A percentile compares a stretch with the other conserved stretches of the same genome.
Evolutionary conservation across 1,140 invertebrate species (phyloP).

Genomic region (Drosophila ficusphila): DNA sequence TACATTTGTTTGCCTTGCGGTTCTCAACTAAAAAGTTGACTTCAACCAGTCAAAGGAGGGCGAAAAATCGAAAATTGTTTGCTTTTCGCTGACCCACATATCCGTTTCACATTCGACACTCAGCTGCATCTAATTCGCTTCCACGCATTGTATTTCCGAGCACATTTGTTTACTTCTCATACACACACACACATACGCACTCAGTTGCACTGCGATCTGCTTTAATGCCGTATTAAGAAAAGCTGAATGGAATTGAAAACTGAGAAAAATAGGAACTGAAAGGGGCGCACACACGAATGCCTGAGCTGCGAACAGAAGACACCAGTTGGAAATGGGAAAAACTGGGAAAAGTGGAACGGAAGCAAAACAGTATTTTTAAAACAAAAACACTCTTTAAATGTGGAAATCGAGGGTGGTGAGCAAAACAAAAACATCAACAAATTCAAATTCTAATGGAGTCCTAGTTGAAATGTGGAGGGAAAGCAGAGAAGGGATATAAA

Average conservation of each 20-base stretch:
- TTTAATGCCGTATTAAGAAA: constrained; percentile 72
- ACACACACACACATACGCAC: constrained; percentile 5
- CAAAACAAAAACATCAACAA: constrained; percentile 8
- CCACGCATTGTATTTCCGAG: constrained; percentile 39
- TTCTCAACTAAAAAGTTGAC: constrained; percentile 11
- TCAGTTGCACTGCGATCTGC: constrained; percentile 47
- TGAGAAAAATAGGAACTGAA: constrained; percentile 36
- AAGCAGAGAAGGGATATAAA: background rate
- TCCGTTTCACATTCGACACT: constrained; percentile 43
- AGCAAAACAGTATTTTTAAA: constrained; percentile 55
- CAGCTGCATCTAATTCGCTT: constrained; percentile 51
- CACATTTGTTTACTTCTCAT: constrained; percentile 50
- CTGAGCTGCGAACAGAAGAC: constrained; percentile 49
- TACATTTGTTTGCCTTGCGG: constrained; percentile 1
- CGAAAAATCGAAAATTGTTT: constrained; percentile 17
- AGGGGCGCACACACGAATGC: constrained; percentile 41
- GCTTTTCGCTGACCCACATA: constrained; percentile 47
- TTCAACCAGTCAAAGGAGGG: background rate
- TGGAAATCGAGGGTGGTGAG: constrained; percentile 42
- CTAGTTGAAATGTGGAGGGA: constrained; percentile 7
- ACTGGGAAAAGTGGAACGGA: constrained; percentile 45
- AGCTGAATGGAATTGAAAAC: constrained; percentile 76
- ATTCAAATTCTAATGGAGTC: constrained; percentile 25
- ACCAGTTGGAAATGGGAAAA: background rate
- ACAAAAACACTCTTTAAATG: constrained; percentile 72